Evolutionary conservation across 2,888 invertebrate species (phyloP).

Genomic region (Sinopyrophorus schimmeli): DNA sequence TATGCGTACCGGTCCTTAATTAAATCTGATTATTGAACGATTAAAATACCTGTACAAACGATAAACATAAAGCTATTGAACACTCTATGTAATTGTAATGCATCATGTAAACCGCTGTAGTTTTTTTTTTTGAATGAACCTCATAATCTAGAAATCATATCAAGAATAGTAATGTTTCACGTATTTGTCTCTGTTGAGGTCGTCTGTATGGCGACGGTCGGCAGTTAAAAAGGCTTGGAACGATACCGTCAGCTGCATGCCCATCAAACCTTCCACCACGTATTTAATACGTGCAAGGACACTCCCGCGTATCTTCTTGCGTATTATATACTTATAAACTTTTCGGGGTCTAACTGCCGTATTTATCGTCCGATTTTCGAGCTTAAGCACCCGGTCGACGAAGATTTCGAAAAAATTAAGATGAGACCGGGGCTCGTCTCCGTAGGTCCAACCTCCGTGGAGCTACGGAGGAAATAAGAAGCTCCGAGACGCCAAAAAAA

Average conservation of each 20-base stretch:
- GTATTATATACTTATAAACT: too few species aligned
- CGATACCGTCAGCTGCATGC: slow-evolving; percentile 32
- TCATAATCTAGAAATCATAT: slow-evolving; percentile 28
- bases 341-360: too few species aligned
- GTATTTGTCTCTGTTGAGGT: slow-evolving; percentile 27
- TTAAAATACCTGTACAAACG: too few species aligned
- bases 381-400: too few species aligned
- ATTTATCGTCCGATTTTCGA: too few species aligned
- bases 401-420: too few species aligned
- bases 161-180: slow-evolving; percentile 37
- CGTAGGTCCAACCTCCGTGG: too few species aligned
- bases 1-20: background rate
- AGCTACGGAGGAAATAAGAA: too few species aligned
- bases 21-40: too few species aligned
- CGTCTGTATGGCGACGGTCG: slow-evolving; percentile 30
- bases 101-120: slow-evolving; percentile 1
- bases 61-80: too few species aligned
- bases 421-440: too few species aligned
- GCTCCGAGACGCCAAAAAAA: too few species aligned
- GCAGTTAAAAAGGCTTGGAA: slow-evolving; percentile 25
- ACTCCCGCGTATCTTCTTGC: slow-evolving; percentile 22
- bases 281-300: slow-evolving; percentile 37
- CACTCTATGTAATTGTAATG: slow-evolving; percentile 16
- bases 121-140: slow-evolving; percentile 25
- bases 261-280: slow-evolving; percentile 36